Evolutionary conservation across 2,113 vertebrate genomes (phyloP), one percentile per base, ranked within the genome.

Genomic region (Trematomus loennbergii): DNA sequence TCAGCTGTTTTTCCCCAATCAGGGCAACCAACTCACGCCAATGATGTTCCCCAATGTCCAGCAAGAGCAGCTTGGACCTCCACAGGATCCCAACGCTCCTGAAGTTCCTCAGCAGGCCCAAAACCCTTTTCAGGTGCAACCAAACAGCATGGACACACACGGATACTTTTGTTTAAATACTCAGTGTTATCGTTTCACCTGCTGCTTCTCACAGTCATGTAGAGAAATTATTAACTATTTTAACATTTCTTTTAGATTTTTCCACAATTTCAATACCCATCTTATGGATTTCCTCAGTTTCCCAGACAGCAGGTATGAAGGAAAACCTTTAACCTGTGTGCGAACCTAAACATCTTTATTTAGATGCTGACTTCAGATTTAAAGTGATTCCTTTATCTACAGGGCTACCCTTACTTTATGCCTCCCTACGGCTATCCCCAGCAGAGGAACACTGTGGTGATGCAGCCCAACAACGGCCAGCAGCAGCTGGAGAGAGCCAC

Each of bases 341-440:
- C 17, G 45, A 60, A 53, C 12, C 9, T 60, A 3, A 40, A 1
- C 25, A 1, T 40, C 8, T 75, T 55, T 5, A 83, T 65, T 57
- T 3, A 62, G 12, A 55, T 33, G 5, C 10, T n/a, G 12, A n/a
- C 13, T 36, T 7, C 9, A 69, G 1, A 71, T 68, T 64, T 40
- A 46, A 45, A 46, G 45, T 15, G 0, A 48, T 15, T 45, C 0
- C 54, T 2, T 78, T 49, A 12, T 80, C 65, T 18, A 18, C 85
- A 96, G 95, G 88, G 91, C 18, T 94, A 83, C 67, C 85, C 83
- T 1, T 95, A 94, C 84, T 96, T 88, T 54, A 2, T 94, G 25
- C 62, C 86, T 10, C 66, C 81, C 9, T 95, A 95, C 16, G 89
- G 91, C 12, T 95, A 92, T 57, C 91, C 94, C n/a, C 82, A 90